Percentiles rank a stretch among this genome's conserved stretches.
These are phyloP conservation scores for Calephelis virginiensis DNA, from an alignment of 1,140 invertebrate genomes.

Conservation along the genomic window DNA sequence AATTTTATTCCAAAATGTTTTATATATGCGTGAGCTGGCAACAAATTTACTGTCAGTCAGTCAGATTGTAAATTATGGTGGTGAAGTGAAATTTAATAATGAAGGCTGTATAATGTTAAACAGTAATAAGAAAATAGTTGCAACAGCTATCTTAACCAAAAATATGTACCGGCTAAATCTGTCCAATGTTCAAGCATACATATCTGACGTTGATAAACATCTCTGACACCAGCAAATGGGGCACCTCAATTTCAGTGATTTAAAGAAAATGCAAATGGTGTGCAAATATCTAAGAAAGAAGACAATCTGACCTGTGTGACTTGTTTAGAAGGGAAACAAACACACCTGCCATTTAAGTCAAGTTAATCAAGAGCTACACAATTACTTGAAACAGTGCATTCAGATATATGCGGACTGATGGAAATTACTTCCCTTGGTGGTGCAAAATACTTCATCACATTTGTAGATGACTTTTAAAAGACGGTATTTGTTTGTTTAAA, in stretches of 20 bases:
- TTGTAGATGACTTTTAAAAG: not conserved
- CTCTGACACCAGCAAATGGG: not conserved
- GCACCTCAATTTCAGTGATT: too few relatives aligned
- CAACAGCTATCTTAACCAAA: not conserved
- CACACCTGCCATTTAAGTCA: not conserved
- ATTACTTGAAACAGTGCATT: not conserved
- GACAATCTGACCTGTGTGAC: too few relatives aligned
- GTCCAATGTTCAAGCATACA: not conserved
- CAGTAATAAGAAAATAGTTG: slow-evolving; percentile 23
- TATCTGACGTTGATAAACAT: not conserved
- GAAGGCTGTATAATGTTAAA: slow-evolving; percentile 13
- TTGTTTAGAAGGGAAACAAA: not conserved
- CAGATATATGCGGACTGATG: not conserved
- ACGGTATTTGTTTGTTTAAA: slow-evolving; percentile 20
- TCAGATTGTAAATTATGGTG: slow-evolving; percentile 17
- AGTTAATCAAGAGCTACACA: not conserved
- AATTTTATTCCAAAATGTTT: slow-evolving; percentile 15
- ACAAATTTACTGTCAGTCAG: slow-evolving; percentile 22
- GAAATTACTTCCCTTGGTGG: not conserved
- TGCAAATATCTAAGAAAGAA: too few relatives aligned
- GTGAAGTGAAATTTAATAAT: too few relatives aligned
- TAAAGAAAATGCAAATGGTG: too few relatives aligned
- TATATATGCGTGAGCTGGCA: slow-evolving; percentile 14
- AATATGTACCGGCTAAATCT: slow-evolving; percentile 1
- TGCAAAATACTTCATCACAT: not conserved